These are phyloP conservation scores for Cyphomyrus discorhynchus DNA, from an alignment of 2,113 vertebrate genomes.

Conservation along the genomic window DNA sequence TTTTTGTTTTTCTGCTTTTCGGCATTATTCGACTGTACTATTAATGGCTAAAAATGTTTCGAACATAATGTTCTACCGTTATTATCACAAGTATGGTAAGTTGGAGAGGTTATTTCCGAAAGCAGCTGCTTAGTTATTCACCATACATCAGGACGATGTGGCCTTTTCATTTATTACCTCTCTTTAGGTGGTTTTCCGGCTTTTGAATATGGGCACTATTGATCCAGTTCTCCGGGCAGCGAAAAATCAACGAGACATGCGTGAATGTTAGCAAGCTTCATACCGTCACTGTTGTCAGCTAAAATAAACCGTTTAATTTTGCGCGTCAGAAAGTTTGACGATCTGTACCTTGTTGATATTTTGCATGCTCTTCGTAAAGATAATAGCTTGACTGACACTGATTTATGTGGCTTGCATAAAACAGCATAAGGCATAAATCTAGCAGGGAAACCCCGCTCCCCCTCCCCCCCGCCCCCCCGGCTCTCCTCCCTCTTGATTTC, in stretches of 20 bases:
- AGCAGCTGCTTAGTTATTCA: not conserved
- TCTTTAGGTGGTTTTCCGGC: not conserved
- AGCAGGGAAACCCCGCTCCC: constrained; percentile 40
- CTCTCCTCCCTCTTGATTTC: not conserved
- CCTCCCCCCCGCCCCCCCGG: not conserved
- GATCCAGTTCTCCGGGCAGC: constrained; percentile 4
- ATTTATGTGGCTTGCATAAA: not conserved
- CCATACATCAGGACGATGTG: not conserved
- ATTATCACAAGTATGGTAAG: not conserved
- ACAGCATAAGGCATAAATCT: constrained; percentile 20
- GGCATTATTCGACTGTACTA: not conserved
- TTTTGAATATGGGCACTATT: constrained; percentile 9
- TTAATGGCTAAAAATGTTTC: not conserved
- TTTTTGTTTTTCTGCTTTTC: not conserved
- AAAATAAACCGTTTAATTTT: constrained; percentile 4
- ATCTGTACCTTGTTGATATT: not conserved
- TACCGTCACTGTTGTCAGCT: not conserved
- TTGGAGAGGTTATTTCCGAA: not conserved
- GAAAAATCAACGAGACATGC: constrained; percentile 3
- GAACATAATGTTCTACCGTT: not conserved
- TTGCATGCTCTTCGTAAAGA: not conserved
- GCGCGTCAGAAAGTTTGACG: not conserved
- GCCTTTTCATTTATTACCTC: not conserved
- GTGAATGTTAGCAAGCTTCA: constrained; percentile 4
- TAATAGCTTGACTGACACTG: not conserved